phyloP scores from a whole-genome alignment of 2,113 vertebrate species.

The Megalops atlanticus region DNA sequence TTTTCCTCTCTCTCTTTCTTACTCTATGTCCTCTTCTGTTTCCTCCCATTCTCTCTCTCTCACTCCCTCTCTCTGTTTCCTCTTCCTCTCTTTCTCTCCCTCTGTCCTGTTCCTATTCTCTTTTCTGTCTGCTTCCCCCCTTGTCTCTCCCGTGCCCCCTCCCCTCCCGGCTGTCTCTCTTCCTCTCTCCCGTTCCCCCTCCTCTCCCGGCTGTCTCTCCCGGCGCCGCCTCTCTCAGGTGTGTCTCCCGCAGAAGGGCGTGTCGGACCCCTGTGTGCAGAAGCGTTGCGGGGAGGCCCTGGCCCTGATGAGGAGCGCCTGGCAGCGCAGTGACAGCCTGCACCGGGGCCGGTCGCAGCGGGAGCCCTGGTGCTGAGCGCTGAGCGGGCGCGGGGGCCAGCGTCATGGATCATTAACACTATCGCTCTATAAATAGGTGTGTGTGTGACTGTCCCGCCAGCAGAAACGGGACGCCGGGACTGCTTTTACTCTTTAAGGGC shows the following conservation, averaged over 20 bases:
- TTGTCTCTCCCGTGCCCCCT: too few relatives aligned
- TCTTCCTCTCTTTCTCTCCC: background rate
- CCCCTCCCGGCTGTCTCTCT: background rate
- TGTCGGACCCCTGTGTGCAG: conserved; percentile 60
- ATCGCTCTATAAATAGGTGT: conserved; percentile 17
- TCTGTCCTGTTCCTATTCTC: too few relatives aligned
- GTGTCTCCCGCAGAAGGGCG: conserved; percentile 55
- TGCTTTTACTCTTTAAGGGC: background rate
- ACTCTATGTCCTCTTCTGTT: background rate
- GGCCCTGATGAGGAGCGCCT: conserved; percentile 84
- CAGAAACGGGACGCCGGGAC: background rate
- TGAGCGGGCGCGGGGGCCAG: background rate
- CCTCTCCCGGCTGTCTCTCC: too few relatives aligned
- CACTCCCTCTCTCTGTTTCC: background rate
- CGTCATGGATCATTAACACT: conserved; percentile 4
- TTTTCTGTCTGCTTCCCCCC: too few relatives aligned
- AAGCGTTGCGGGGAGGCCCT: conserved; percentile 87
- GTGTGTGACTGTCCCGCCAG: background rate
- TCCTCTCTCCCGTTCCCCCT: background rate
- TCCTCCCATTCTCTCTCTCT: too few relatives aligned
- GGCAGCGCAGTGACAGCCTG: conserved; percentile 95
- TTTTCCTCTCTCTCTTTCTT: too few relatives aligned
- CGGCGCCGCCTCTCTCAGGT: conserved; percentile 51
- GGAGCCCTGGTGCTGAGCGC: conserved; percentile 88
- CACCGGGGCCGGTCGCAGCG: conserved; percentile 86